Base-by-base conservation (phyloP, 2,113 vertebrate genomes). In the Larimichthys crocea region DNA sequence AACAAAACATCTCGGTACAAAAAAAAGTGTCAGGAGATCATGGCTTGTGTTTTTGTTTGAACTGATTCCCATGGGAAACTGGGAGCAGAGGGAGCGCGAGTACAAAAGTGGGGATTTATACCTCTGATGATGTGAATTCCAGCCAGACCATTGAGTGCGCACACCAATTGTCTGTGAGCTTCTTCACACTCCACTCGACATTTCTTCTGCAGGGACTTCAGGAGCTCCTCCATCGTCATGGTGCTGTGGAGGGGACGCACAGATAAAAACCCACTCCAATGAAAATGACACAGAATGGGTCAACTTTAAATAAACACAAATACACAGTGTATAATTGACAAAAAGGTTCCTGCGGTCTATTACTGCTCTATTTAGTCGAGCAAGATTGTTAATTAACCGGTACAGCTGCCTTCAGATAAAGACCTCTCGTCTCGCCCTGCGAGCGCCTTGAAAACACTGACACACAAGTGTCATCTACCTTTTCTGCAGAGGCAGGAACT, bases 81-180 rank as follows among this genome's bases (percentile, higher is more conserved):
- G 46, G n/a, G 50, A 84, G 79, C 31, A 26, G 31, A 48, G 42
- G n/a, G 31, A 42, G 44, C 48, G 69, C 46, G 29, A 68, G 55
- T 3, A 70, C 40, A 80, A 66, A 69, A 26, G 50, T 20, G 40
- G 48, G 62, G 60, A 50, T 74, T 80, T 60, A 88, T 95, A 99
- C 98, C 95, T 97, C 97, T 97, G 94, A 99, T 99, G 86, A 99
- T 99, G 88, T 99, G 98, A 91, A 99, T 98, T 87, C 98, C 98
- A 26, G 98, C 98, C 92, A 99, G 95, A 56, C 98, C 98, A 53
- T 99, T 99, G 80, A 99, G 96, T 68, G 98, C 98, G 83, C 98
- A 99, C 87, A 99, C 98, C 71, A 99, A 83, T 85, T 99, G 98
- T 64, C 98, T 94, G 91, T 99, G 98, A 11, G 96, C 98, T 93